Conservation (phyloP, 1,140 invertebrate species). For the Melanaphis sacchari region DNA sequence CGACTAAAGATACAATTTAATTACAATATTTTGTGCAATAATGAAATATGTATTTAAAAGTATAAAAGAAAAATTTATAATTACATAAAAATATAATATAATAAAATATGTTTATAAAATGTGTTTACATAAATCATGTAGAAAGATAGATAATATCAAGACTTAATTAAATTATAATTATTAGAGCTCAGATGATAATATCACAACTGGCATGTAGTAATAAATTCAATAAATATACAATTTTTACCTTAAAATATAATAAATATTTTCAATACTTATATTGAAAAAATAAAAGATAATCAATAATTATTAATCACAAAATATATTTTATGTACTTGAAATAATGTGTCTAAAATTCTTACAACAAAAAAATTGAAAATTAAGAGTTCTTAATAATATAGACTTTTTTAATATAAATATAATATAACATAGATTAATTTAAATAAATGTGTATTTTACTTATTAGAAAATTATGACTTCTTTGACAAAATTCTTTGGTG, state of each 20-base stretch:
- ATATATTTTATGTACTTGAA: not conserved
- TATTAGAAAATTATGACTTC: not conserved
- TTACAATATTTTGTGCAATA: not conserved
- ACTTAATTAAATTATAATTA: not conserved
- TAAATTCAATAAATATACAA: not conserved
- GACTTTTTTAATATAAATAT: not conserved
- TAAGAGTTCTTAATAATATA: not conserved
- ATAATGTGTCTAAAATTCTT: not conserved
- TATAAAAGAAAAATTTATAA: not conserved
- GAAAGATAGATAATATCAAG: not conserved
- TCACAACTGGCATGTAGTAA: not conserved
- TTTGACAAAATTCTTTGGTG: too few relatives aligned
- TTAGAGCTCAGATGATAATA: not conserved
- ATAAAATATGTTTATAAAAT: not conserved
- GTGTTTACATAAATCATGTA: not conserved
- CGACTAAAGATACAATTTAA: not conserved
- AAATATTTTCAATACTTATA: not conserved
- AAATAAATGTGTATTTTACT: not conserved
- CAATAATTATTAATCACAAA: not conserved
- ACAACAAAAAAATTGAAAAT: not conserved
- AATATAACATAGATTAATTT: not conserved
- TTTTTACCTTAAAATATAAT: not conserved
- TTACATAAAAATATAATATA: not conserved
- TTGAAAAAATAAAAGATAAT: not conserved
- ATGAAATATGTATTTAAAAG: not conserved